phyloP scores from a whole-genome alignment of 1,140 invertebrate species.

The Cecropterus lyciades region DNA sequence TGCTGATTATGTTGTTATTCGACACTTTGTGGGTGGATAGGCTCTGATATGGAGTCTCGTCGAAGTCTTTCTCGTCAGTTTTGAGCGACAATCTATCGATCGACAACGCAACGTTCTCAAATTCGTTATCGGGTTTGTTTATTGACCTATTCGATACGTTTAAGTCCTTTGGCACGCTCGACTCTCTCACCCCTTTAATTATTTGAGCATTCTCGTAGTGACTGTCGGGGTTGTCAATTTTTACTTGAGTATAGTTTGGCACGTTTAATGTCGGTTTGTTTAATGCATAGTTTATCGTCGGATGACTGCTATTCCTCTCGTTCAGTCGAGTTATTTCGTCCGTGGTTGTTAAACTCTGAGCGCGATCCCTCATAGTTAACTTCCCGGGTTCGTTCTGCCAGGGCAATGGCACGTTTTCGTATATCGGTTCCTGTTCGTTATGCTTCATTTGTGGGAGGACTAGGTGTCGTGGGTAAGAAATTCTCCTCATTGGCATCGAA shows the following conservation, averaged over 20 bases:
- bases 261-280: slow-evolving; percentile 50
- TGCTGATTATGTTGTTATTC: slow-evolving; percentile 64
- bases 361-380: slow-evolving; percentile 83
- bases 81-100: slow-evolving; percentile 60
- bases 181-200: slow-evolving; percentile 69
- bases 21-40: slow-evolving; percentile 66
- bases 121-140: slow-evolving; percentile 45
- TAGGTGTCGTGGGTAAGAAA: slow-evolving; percentile 80
- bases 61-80: slow-evolving; percentile 61
- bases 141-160: slow-evolving; percentile 54
- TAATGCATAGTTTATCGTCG: slow-evolving; percentile 54
- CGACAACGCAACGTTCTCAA: slow-evolving; percentile 50
- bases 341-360: slow-evolving; percentile 88
- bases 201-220: slow-evolving; percentile 81
- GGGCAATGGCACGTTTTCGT: slow-evolving; percentile 90
- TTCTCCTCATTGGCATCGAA: slow-evolving; percentile 84
- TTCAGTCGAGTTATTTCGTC: slow-evolving; percentile 84
- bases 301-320: slow-evolving; percentile 74
- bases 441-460: slow-evolving; percentile 82
- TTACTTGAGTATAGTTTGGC: slow-evolving; percentile 45
- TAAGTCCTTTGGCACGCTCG: slow-evolving; percentile 64
- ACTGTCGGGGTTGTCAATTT: slow-evolving; percentile 56
- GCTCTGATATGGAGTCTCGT: slow-evolving; percentile 77
- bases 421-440: slow-evolving; percentile 88
- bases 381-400: slow-evolving; percentile 83